phyloP scores from a whole-genome alignment of 2,113 vertebrate genomes.

The Hemichromis elongatus region DNA sequence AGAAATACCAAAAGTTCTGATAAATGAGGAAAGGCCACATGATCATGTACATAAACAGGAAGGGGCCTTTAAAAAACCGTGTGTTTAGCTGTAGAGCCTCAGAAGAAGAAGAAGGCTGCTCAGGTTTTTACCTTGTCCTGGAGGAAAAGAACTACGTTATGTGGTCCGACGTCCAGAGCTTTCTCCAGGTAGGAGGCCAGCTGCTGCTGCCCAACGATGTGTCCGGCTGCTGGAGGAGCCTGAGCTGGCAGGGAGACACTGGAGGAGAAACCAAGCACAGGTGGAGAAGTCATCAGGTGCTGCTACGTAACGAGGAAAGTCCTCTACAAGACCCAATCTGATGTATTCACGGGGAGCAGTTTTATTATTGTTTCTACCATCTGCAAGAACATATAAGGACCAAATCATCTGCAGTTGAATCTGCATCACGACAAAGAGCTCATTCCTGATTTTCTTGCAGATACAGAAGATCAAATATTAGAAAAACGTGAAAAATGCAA shows the following conservation, averaged over 20 bases:
- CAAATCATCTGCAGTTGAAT: background rate
- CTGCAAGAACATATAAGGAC: fast-evolving
- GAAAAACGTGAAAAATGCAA: background rate
- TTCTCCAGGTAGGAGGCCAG: constrained; percentile 75
- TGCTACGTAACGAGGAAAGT: background rate
- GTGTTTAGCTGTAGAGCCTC: background rate
- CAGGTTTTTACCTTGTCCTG: constrained; percentile 80
- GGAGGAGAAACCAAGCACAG: background rate
- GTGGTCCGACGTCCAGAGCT: constrained; percentile 72
- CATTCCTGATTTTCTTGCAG: background rate
- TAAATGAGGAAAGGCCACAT: background rate
- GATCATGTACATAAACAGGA: background rate
- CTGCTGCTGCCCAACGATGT: constrained; percentile 77
- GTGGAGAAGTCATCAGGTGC: background rate
- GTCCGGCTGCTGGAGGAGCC: constrained; percentile 71
- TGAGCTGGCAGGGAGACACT: constrained; percentile 30
- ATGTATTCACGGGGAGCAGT: background rate
- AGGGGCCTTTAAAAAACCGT: fast-evolving
- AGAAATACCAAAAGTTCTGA: background rate
- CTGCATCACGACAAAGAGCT: background rate
- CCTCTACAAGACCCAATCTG: background rate
- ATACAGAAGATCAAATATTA: background rate
- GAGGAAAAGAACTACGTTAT: constrained; percentile 82
- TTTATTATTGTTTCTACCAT: background rate
- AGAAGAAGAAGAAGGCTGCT: fast-evolving